These are phyloP conservation scores for Paedocypris micromegethes DNA, from an alignment of 2,797 vertebrate species.

Conservation along the genomic window DNA sequence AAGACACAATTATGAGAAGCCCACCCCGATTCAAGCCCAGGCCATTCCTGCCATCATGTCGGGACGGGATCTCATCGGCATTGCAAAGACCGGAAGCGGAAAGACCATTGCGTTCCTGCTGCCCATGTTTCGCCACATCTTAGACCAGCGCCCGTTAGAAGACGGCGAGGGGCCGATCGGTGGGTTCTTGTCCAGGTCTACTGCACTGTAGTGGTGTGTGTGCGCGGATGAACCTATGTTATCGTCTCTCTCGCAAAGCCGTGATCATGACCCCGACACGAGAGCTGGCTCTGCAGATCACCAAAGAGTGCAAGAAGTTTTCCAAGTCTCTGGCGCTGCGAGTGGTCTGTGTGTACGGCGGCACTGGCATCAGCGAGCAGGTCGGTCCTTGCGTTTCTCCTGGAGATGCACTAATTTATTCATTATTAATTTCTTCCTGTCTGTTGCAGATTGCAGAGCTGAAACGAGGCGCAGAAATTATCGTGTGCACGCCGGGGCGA, in stretches of 20 bases:
- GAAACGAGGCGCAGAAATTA: conserved; percentile 98
- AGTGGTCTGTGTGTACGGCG: conserved; percentile 97
- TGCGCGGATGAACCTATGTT: neutral
- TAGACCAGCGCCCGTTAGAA: conserved; percentile 93
- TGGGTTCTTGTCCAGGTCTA: conserved; percentile 53
- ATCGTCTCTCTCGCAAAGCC: conserved; percentile 61
- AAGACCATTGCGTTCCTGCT: conserved; percentile 97
- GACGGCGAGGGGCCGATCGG: conserved; percentile 94
- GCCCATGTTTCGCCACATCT: conserved; percentile 97
- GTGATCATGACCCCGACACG: conserved; percentile 97
- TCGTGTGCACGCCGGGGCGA: conserved; percentile 96
- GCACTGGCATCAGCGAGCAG: conserved; percentile 98
- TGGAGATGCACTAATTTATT: too few species aligned
- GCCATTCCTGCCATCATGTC: conserved; percentile 97
- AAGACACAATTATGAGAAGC: conserved; percentile 93
- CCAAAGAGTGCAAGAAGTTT: conserved; percentile 99
- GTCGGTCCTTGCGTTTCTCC: conserved; percentile 56
- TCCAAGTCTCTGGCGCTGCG: conserved; percentile 87
- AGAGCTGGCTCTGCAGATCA: conserved; percentile 95
- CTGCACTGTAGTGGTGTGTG: neutral
- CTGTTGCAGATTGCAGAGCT: conserved; percentile 90
- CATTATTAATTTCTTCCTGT: neutral
- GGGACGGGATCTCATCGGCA: conserved; percentile 92
- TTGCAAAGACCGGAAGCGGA: conserved; percentile 96
- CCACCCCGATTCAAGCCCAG: conserved; percentile 93